Evolutionary conservation across 2,888 invertebrate genomes (phyloP).

Genomic region (Drosophila recens): DNA sequence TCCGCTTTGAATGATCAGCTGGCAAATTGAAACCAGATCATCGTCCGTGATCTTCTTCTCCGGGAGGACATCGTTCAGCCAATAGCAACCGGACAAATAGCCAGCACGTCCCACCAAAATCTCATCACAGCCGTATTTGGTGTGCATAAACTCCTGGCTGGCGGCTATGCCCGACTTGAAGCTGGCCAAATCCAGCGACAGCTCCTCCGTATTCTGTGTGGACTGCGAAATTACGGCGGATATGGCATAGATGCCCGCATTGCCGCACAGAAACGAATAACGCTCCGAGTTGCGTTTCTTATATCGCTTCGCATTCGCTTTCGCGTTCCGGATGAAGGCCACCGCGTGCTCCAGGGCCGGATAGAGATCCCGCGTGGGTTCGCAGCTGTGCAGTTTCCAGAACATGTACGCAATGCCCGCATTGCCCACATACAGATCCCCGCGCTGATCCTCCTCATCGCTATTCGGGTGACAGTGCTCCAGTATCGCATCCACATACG

Average conservation of each 20-base stretch:
- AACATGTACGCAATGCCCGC: constrained; percentile 91
- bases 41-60: constrained; percentile 83
- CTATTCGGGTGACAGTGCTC: constrained; percentile 82
- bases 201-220: constrained; percentile 85
- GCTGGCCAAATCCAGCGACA: constrained; percentile 83
- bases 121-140: constrained; percentile 92
- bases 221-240: constrained; percentile 88
- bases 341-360: constrained; percentile 87
- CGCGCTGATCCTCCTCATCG: constrained; percentile 82
- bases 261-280: constrained; percentile 92
- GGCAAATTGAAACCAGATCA: constrained; percentile 89
- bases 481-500: constrained; percentile 84
- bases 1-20: constrained; percentile 90
- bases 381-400: constrained; percentile 88
- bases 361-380: constrained; percentile 84
- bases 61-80: constrained; percentile 87
- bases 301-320: constrained; percentile 86
- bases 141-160: constrained; percentile 87
- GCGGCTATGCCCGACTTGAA: constrained; percentile 83
- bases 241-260: constrained; percentile 91
- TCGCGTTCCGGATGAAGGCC: constrained; percentile 88
- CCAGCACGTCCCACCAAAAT: constrained; percentile 94
- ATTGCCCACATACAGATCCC: constrained; percentile 85
- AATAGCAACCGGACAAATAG: constrained; percentile 91
- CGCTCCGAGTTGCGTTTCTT: constrained; percentile 87